Evolutionary conservation across 2,888 invertebrate genomes (phyloP).

Genomic region (Oligia strigilis): DNA sequence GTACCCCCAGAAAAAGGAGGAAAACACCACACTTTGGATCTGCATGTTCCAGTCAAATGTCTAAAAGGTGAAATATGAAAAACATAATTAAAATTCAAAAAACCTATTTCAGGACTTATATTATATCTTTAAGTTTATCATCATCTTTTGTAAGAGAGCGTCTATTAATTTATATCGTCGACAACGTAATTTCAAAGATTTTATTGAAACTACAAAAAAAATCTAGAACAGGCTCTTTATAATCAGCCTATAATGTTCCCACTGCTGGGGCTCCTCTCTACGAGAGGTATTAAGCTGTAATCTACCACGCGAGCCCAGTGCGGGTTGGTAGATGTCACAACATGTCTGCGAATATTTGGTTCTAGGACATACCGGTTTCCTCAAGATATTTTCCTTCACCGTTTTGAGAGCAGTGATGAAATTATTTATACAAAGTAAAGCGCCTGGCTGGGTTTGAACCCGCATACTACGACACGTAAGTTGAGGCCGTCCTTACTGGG

Average conservation of each 20-base stretch:
- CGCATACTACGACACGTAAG: background rate
- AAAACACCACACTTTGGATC: conserved; percentile 81
- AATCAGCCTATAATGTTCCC: background rate
- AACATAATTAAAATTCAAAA: background rate
- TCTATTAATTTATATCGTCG: background rate
- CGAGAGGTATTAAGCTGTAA: background rate
- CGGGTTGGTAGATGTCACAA: background rate
- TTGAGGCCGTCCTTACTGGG: background rate
- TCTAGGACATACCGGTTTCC: background rate
- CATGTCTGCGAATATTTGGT: background rate
- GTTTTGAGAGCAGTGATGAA: background rate
- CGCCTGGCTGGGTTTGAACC: background rate
- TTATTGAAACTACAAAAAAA: background rate
- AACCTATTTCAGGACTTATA: background rate
- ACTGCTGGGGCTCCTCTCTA: background rate
- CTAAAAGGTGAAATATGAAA: conserved; percentile 34
- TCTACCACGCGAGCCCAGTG: background rate
- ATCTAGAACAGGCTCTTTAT: background rate
- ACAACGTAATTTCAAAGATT: background rate
- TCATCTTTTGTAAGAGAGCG: background rate
- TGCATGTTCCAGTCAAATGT: conserved; percentile 87
- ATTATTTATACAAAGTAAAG: too few relatives aligned
- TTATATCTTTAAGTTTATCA: background rate
- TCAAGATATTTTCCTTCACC: background rate
- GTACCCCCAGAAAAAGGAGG: conserved; percentile 91